A percentile compares a stretch with the other conserved stretches of the same genome.
Conservation (phyloP, 2,797 vertebrate genomes). For the Furcifer pardalis region DNA sequence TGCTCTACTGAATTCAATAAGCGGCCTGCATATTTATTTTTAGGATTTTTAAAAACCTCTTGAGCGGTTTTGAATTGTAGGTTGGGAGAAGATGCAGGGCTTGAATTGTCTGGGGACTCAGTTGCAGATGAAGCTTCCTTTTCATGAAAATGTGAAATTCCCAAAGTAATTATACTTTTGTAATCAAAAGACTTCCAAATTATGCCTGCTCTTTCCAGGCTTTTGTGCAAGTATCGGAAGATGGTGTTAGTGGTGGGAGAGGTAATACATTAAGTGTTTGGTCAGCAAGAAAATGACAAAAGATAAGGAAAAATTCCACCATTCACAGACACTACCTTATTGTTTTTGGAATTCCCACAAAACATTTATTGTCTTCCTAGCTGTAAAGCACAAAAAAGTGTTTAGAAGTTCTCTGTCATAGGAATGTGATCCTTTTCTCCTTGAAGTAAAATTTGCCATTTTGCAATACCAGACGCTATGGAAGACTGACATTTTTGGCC, state of each 20-base stretch:
- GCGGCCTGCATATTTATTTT: constrained; percentile 62
- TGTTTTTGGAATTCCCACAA: neutral
- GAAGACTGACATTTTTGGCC: constrained; percentile 44
- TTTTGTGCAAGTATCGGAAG: constrained; percentile 8
- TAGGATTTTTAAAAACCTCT: constrained; percentile 57
- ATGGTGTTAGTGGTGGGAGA: neutral
- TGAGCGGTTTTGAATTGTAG: constrained; percentile 68
- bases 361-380: constrained; percentile 21
- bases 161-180: constrained; percentile 54
- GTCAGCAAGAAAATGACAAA: constrained; percentile 22
- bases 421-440: constrained; percentile 21
- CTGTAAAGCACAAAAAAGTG: constrained; percentile 4
- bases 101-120: constrained; percentile 61
- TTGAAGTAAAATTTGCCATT: constrained; percentile 46
- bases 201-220: constrained; percentile 36
- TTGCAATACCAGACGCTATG: constrained; percentile 49
- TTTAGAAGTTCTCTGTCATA: constrained; percentile 13
- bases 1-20: constrained; percentile 69
- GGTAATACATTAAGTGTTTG: constrained; percentile 6
- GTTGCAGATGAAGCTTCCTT: constrained; percentile 38
- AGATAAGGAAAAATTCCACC: constrained; percentile 17
- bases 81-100: constrained; percentile 55
- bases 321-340: constrained; percentile 2
- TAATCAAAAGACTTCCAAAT: constrained; percentile 49
- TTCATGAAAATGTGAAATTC: constrained; percentile 34